Conservation (phyloP, 1,140 invertebrate genomes). For the Drosophila chauvacae region DNA sequence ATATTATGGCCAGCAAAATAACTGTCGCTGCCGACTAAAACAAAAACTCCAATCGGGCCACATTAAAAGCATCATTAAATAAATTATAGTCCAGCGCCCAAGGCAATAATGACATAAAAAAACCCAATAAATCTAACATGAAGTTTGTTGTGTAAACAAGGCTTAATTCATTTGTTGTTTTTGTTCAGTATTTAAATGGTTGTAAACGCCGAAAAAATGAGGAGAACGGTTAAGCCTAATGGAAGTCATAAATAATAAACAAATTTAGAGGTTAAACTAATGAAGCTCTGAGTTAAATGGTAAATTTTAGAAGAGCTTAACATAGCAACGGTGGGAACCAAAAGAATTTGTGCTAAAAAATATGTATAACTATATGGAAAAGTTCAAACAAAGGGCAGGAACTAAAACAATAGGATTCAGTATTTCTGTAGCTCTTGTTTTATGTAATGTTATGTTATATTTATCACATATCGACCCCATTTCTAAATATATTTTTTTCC, state of each 20-base stretch:
- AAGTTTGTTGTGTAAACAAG: constrained; percentile 58
- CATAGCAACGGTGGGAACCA: constrained; percentile 1
- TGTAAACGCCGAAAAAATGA: constrained; percentile 17
- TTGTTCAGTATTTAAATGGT: constrained; percentile 33
- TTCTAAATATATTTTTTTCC: constrained; percentile 1
- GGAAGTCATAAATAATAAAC: constrained; percentile 51
- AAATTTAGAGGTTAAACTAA: constrained; percentile 42
- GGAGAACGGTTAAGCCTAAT: constrained; percentile 35
- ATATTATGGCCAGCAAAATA: constrained; percentile 34
- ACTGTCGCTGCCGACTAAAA: constrained; percentile 23
- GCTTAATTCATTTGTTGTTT: constrained; percentile 45
- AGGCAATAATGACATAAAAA: constrained; percentile 29
- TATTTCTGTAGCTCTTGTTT: not conserved
- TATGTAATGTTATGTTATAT: too few species aligned
- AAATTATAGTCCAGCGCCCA: constrained; percentile 57
- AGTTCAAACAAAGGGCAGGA: too few species aligned
- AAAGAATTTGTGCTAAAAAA: not conserved
- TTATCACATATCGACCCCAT: not conserved
- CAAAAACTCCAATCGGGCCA: constrained; percentile 44
- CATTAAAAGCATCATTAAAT: constrained; percentile 75
- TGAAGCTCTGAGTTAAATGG: constrained; percentile 23
- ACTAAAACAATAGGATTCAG: not conserved
- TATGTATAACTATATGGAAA: not conserved
- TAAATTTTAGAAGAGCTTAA: constrained; percentile 13
- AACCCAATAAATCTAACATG: constrained; percentile 48